A percentile compares a stretch with the other conserved stretches of the same genome.
These are phyloP conservation scores for Albula goreensis DNA, from an alignment of 2,113 vertebrate genomes.

Conservation along the genomic window DNA sequence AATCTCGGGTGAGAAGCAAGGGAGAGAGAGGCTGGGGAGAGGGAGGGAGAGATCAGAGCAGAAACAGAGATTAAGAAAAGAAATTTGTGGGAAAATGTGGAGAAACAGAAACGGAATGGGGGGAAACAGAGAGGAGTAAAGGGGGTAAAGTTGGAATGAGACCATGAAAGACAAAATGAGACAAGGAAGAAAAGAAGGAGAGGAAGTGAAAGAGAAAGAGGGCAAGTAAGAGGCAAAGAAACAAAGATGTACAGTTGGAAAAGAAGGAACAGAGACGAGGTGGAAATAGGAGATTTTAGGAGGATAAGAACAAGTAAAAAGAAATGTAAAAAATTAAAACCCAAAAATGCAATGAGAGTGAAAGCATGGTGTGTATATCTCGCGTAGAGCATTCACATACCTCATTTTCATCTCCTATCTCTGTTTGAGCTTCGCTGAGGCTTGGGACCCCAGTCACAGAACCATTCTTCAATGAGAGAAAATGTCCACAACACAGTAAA, in stretches of 20 bases:
- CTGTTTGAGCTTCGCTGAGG: neutral
- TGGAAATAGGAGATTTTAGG: neutral
- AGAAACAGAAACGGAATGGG: neutral
- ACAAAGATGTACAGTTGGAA: neutral
- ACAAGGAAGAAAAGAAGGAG: neutral
- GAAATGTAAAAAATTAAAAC: neutral
- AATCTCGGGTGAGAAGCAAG: too few species aligned
- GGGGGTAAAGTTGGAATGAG: neutral
- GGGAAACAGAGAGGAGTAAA: neutral
- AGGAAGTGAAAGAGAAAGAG: neutral
- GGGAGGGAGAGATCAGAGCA: neutral
- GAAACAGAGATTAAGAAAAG: too few species aligned
- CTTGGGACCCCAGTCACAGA: neutral
- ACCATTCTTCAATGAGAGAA: conserved; percentile 26
- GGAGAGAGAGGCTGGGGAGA: conserved; percentile 29
- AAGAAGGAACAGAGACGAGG: neutral
- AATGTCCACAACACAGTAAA: neutral
- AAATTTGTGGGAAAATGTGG: neutral
- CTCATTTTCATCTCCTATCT: neutral
- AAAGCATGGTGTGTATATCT: neutral
- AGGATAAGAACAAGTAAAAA: neutral
- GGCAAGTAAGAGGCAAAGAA: neutral
- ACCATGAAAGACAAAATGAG: too few species aligned
- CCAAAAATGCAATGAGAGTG: neutral
- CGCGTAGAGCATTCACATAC: conserved; percentile 30